Conservation (phyloP, 2,113 vertebrate genomes). For the Hippocampus zosterae region DNA sequence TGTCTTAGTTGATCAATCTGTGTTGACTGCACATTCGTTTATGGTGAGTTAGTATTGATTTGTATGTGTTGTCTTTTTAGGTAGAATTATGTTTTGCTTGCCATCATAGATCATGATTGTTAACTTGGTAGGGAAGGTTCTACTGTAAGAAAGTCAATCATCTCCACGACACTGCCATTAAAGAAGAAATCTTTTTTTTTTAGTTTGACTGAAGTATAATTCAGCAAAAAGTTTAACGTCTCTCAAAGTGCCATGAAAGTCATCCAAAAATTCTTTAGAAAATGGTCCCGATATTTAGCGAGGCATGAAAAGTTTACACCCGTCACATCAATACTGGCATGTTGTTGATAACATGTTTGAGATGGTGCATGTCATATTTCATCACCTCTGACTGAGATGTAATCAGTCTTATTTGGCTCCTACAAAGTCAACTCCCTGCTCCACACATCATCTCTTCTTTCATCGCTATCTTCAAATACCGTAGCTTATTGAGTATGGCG, state of each 20-base stretch:
- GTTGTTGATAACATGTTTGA: conserved; percentile 6
- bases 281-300: not conserved
- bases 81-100: not conserved
- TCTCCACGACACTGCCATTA: not conserved
- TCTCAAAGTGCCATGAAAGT: not conserved
- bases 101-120: not conserved
- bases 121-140: not conserved
- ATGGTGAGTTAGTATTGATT: no score
- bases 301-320: not conserved
- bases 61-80: no score
- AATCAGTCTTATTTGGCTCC: not conserved
- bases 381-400: conserved; percentile 26
- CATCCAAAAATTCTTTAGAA: not conserved
- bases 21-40: no score
- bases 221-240: not conserved
- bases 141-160: not conserved
- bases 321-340: not conserved
- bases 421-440: not conserved
- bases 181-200: not conserved
- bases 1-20: no score
- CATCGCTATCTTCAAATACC: not conserved
- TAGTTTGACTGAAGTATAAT: not conserved
- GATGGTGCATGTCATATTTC: conserved; percentile 41
- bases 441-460: conserved; percentile 1
- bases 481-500: conserved; percentile 2